Conservation (phyloP, 2,113 vertebrate species). For the Rhynchopsitta pachyrhyncha region DNA sequence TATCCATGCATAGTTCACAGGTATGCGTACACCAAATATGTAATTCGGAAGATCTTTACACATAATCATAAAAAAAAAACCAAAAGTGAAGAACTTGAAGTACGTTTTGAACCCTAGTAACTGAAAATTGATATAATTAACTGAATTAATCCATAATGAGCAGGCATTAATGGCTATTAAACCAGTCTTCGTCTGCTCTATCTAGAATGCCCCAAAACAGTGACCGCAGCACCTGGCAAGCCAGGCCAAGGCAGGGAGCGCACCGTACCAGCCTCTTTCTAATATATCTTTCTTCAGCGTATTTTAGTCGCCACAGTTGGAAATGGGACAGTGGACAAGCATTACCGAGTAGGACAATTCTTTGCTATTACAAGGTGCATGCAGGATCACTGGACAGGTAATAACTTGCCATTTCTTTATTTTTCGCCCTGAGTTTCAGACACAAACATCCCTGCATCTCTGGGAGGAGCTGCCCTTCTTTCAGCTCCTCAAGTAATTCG, state of each 20-base stretch:
- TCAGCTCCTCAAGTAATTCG: background rate
- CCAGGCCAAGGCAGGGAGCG: background rate
- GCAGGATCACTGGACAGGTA: background rate
- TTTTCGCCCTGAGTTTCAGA: background rate
- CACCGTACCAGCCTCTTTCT: rapidly evolving
- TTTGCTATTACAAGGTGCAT: background rate
- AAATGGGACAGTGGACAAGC: background rate
- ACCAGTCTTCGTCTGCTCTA: background rate
- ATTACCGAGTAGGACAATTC: background rate
- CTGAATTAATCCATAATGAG: background rate
- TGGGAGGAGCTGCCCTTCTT: background rate
- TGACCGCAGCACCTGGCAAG: background rate
- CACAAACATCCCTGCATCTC: background rate
- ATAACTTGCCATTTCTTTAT: background rate
- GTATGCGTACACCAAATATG: rapidly evolving
- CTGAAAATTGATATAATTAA: background rate
- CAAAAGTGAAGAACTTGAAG: background rate
- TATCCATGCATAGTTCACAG: background rate
- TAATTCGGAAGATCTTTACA: background rate
- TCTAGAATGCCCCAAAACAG: background rate
- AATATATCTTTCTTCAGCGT: background rate
- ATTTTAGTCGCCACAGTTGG: rapidly evolving
- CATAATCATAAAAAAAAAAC: background rate
- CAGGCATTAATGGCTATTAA: background rate
- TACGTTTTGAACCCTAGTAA: background rate